phyloP scores from a whole-genome alignment of 2,888 invertebrate species.

The Drosophila anomalata region DNA sequence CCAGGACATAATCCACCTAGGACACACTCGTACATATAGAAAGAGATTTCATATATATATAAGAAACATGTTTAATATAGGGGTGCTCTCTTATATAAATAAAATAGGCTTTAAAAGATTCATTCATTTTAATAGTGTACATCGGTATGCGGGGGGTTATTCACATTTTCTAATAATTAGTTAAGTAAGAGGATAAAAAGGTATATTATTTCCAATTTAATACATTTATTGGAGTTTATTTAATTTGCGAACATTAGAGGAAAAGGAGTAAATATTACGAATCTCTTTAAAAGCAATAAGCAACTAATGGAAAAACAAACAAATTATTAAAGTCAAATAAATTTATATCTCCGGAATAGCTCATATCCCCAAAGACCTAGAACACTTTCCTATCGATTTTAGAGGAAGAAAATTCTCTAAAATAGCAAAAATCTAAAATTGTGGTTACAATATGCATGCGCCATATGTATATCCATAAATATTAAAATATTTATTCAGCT shows the following conservation, averaged over 20 bases:
- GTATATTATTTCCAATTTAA: background rate
- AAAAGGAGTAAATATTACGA: background rate
- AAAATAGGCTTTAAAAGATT: background rate
- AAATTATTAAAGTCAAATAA: slow-evolving; percentile 1
- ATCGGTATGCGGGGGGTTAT: background rate
- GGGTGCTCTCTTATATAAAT: background rate
- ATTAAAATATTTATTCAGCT: slow-evolving; percentile 65
- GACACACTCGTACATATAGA: background rate
- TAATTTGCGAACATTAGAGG: too few relatives aligned
- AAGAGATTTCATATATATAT: too few relatives aligned
- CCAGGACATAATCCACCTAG: slow-evolving; percentile 2
- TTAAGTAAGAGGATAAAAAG: background rate
- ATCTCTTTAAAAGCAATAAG: background rate
- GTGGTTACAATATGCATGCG: background rate
- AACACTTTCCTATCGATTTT: background rate
- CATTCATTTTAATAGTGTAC: background rate
- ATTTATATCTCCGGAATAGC: too few relatives aligned
- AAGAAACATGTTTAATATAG: too few relatives aligned
- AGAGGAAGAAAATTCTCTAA: background rate
- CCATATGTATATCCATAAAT: slow-evolving; percentile 49
- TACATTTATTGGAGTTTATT: background rate
- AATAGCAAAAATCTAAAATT: slow-evolving; percentile 7
- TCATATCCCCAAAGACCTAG: background rate
- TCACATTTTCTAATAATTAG: background rate
- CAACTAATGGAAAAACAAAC: background rate